Base-by-base conservation (phyloP, 2,888 invertebrate species). In the Metellina segmentata region DNA sequence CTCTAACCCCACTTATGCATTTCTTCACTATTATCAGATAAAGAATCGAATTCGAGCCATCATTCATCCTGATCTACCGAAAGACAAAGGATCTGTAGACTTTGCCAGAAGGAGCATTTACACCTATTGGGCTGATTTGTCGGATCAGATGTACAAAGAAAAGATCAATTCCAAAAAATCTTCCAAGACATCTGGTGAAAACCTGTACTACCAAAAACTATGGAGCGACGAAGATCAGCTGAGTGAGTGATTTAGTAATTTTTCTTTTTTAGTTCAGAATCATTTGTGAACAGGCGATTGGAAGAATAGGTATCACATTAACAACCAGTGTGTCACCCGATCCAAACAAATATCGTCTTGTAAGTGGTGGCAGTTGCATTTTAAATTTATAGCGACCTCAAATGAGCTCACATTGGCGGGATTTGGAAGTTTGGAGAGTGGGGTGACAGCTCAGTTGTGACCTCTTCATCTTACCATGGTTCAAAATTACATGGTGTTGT, bases 51-150 rank as follows among this genome's bases (percentile, higher is more conserved):
- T 83, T 11, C 72, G 71, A 8, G 78, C 91, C 34, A 83, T 91
- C 13, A 49, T 86, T 11, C 82, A 87, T 0, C 20, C 75, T 4
- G 91, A 91, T 20, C 8, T 88, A n/a, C 82, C 83, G 0, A 75
- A 61, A 6, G 83, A 87, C 20, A 91, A 91, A 86, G 91, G 91
- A 0, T 53, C 78, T 20, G 61, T 83, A 2, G 91, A 91, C 49
- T 70, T 91, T 5, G 91, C 91, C 6, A 75, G 91, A 16, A 61
- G 91, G 9, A 91, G 91, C 52, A 61, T 91, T n/a, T 91, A 91
- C 52, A 91, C 91, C 1, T 88, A 81, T 34, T 91, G 87, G 87
- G 87, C 78, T 0, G 91, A 91, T 7, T 0, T 34, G 74, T 87
- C 91, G 0, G 82, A 53, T 6, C 53, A 61, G 6, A 91, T 91